Conservation (phyloP, 2,113 vertebrate genomes). For the Xenopus borealis region DNA sequence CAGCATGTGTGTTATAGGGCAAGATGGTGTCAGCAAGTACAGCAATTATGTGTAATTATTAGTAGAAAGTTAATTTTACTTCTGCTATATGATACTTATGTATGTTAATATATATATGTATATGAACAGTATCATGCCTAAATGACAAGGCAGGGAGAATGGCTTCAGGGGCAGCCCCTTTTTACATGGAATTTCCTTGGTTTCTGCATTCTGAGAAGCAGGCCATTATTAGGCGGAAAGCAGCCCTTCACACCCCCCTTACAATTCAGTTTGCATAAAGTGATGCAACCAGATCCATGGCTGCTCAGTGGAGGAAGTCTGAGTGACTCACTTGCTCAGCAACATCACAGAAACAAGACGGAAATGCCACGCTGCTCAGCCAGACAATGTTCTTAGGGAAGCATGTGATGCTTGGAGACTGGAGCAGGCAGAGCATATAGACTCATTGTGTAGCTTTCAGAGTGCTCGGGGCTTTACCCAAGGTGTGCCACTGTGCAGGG, state of each 20-base stretch:
- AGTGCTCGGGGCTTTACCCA: background rate
- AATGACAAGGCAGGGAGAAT: too few relatives aligned
- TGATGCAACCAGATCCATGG: conserved; percentile 10
- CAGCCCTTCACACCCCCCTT: background rate
- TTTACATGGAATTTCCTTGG: too few relatives aligned
- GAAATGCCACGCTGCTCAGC: background rate
- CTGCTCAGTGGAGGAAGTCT: conserved; percentile 11
- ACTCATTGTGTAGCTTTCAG: background rate
- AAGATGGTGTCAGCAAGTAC: too few relatives aligned
- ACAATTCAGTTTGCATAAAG: background rate
- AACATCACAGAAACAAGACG: background rate
- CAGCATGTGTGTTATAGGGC: too few relatives aligned
- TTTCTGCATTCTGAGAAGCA: conserved; percentile 17
- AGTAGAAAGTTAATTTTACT: too few relatives aligned
- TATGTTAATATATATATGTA: too few relatives aligned
- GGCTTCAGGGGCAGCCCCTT: too few relatives aligned
- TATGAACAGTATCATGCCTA: too few relatives aligned
- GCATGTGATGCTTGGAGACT: conserved; percentile 17
- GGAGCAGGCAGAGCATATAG: too few relatives aligned
- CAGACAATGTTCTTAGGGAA: background rate
- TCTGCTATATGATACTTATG: too few relatives aligned
- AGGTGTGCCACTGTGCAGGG: conserved; percentile 1
- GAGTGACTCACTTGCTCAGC: conserved; percentile 11
- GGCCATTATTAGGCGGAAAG: background rate
- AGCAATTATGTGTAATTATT: too few relatives aligned